Conservation (phyloP, 2,888 invertebrate genomes). For the Drosophila formosana region DNA sequence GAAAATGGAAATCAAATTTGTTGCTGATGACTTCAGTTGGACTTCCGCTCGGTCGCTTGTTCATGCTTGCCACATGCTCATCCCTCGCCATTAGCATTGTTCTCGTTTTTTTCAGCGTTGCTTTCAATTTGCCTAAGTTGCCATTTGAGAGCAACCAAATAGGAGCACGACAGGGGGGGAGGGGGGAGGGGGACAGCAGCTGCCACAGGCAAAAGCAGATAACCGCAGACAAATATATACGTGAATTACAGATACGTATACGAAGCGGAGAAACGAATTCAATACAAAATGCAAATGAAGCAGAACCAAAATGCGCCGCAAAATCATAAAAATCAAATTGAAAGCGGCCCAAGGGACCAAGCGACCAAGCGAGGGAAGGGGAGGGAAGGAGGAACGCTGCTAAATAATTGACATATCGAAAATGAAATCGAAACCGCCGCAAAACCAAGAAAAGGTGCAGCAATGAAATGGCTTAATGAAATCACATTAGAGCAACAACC, state of each 20-base stretch:
- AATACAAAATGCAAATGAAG: constrained; percentile 79
- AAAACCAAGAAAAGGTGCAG: constrained; percentile 16
- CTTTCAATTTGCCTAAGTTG: constrained; percentile 78
- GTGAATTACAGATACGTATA: constrained; percentile 52
- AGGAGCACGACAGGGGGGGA: not conserved
- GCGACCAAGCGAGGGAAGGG: not conserved
- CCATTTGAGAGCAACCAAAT: constrained; percentile 44
- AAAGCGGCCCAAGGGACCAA: constrained; percentile 54
- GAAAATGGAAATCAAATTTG: constrained; percentile 60
- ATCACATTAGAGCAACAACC: constrained; percentile 28
- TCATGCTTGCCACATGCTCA: constrained; percentile 8
- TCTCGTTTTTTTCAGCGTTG: constrained; percentile 14
- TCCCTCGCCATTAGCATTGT: constrained; percentile 50
- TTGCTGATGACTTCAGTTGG: constrained; percentile 25
- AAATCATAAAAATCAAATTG: constrained; percentile 76
- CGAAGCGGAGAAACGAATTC: constrained; percentile 53
- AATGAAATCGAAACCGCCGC: constrained; percentile 58
- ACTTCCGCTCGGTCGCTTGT: not conserved
- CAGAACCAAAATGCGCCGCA: constrained; percentile 59
- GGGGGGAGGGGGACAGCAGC: constrained; percentile 49
- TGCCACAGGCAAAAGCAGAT: constrained; percentile 54
- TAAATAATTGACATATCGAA: constrained; percentile 64
- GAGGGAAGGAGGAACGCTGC: not conserved
- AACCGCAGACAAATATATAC: constrained; percentile 54
- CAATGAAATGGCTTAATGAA: constrained; percentile 21